Conservation (phyloP, 2,113 vertebrate genomes). For the Lophius piscatorius region DNA sequence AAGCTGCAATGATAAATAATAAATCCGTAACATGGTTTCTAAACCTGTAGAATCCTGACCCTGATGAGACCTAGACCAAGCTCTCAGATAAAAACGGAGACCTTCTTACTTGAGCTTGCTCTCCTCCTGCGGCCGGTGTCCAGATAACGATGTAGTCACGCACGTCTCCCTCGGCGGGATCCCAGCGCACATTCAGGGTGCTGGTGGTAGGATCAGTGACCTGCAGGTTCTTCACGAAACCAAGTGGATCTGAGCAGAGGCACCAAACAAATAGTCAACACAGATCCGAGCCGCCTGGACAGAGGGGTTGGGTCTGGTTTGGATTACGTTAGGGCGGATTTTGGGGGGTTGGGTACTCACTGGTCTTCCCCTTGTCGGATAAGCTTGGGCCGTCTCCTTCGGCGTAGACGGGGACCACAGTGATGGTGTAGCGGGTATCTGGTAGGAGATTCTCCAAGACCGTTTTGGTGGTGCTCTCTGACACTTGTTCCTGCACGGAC, state of each 20-base stretch:
- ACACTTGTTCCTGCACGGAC: slow-evolving; percentile 84
- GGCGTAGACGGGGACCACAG: slow-evolving; percentile 89
- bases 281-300: neutral
- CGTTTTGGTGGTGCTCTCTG: slow-evolving; percentile 91
- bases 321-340: too few species aligned
- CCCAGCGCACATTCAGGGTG: slow-evolving; percentile 92
- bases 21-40: too few species aligned
- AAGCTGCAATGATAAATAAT: too few species aligned
- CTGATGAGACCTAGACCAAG: too few species aligned
- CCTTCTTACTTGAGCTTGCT: slow-evolving; percentile 83
- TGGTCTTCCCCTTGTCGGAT: slow-evolving; percentile 86
- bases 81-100: too few species aligned
- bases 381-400: slow-evolving; percentile 92
- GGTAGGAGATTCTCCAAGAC: slow-evolving; percentile 87
- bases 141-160: slow-evolving; percentile 91
- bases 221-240: slow-evolving; percentile 87
- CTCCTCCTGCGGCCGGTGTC: slow-evolving; percentile 81
- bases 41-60: too few species aligned
- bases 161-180: slow-evolving; percentile 89
- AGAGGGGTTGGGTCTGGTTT: too few species aligned
- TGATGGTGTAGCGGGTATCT: slow-evolving; percentile 87
- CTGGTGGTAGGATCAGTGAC: slow-evolving; percentile 94
- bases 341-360: slow-evolving; percentile 87
- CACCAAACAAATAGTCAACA: neutral
- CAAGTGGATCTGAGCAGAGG: slow-evolving; percentile 84